Evolutionary conservation across 1,140 invertebrate genomes (phyloP), one percentile per base, ranked within the genome.

Genomic region (Atta cephalotes): DNA sequence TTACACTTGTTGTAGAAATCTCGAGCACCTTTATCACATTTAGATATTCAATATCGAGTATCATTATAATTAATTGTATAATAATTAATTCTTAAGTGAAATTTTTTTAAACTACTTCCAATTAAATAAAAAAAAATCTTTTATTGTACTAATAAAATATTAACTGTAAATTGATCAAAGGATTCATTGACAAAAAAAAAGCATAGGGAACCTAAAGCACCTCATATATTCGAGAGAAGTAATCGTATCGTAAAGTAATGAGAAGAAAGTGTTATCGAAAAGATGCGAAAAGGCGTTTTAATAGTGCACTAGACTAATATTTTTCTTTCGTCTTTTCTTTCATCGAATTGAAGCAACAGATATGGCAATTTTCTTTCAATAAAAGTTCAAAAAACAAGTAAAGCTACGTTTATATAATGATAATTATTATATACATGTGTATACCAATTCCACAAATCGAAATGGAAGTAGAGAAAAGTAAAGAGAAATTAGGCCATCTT

Each of bases 221-320:
- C 6, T 4, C 25, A 51, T 25, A 9, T 56, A 49, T 3, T 63
- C 12, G 70, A 35, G 5, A 74, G 56, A n/a, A 63, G 60, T 21
- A 21, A 21, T 21, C 21, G 21, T 63, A 28, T 84, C 28, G 39
- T 35, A 62, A 82, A 62, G n/a, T 82, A 84, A n/a, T 45, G 21
- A 12, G 18, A n/a, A 74, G 39, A 56, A 84, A 74, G 62, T 62
- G 53, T 62, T 39, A 62, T 62, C 25, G n/a, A 74, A 74, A 39
- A 76, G 35, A 76, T 56, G 31, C 45, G 12, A 58, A 74, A 76
- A 39, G 39, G 9, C 9, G 39, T 74, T 62, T 60, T 49, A 25
- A 84, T 25, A 74, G 56, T 45, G 60, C 49, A 10, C 35, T 51
- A 49, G 56, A 84, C 18, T 39, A 62, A 76, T 76, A 84, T 84